Percentiles rank a stretch among this genome's conserved stretches.
phyloP scores from a whole-genome alignment of 1,140 invertebrate genomes.

The Papilio dardanus region DNA sequence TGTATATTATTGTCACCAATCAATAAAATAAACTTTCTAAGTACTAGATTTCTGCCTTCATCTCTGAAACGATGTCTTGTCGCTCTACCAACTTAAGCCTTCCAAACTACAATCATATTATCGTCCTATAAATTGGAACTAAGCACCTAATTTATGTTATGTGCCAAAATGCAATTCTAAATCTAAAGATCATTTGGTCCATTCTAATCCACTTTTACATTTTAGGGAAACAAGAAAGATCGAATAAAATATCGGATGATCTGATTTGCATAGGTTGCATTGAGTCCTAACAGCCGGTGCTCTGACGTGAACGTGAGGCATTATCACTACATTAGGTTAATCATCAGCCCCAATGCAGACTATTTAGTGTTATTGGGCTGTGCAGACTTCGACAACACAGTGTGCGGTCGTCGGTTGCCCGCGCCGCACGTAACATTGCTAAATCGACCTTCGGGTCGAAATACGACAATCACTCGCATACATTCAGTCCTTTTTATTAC shows the following conservation, averaged over 20 bases:
- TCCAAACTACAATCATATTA: too few species aligned
- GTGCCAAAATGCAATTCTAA: too few species aligned
- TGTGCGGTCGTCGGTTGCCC: conserved; percentile 49
- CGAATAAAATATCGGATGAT: background rate
- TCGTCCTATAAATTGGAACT: too few species aligned
- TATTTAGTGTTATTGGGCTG: conserved; percentile 15
- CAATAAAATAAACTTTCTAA: too few species aligned
- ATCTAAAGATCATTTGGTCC: too few species aligned
- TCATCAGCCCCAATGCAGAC: conserved; percentile 6
- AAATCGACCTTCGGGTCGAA: conserved; percentile 39
- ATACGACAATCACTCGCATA: conserved; percentile 36
- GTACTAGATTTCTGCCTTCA: too few species aligned
- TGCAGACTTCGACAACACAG: conserved; percentile 42
- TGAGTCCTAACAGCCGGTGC: background rate
- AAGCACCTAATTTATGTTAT: too few species aligned
- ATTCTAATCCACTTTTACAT: too few species aligned
- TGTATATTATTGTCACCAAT: too few species aligned
- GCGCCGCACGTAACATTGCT: conserved; percentile 48
- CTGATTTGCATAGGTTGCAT: background rate
- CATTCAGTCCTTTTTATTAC: conserved; percentile 37
- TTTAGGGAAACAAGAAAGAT: background rate
- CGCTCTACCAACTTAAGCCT: too few species aligned
- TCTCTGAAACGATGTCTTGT: too few species aligned
- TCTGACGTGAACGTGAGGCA: conserved; percentile 2
- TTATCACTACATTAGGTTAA: conserved; percentile 16